A percentile compares a stretch with the other conserved stretches of the same genome.
Conservation (phyloP, 37 sponge, comb jelly and placozoan genomes). For the Beroe forskalii region DNA sequence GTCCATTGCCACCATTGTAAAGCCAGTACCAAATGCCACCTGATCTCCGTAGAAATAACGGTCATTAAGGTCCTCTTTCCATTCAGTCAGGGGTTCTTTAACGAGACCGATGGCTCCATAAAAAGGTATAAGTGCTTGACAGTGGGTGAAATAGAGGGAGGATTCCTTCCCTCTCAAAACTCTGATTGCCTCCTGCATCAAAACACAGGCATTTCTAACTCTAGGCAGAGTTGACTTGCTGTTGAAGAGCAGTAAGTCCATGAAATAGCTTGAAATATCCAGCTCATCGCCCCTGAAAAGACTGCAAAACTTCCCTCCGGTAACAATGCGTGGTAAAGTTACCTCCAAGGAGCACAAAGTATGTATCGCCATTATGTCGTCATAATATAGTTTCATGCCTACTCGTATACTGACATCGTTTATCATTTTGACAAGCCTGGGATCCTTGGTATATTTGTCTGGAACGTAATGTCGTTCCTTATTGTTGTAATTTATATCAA, state of each 20-base stretch:
- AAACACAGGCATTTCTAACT: neutral
- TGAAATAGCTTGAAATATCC: neutral
- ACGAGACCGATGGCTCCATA: neutral
- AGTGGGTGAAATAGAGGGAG: neutral
- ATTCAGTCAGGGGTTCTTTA: neutral
- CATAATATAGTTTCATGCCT: neutral
- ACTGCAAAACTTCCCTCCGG: neutral
- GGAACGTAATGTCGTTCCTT: neutral
- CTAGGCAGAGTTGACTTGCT: neutral
- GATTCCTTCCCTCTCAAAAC: neutral
- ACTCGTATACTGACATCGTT: neutral
- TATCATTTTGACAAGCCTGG: neutral
- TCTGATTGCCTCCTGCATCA: neutral
- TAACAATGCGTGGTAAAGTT: neutral
- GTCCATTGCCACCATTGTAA: neutral
- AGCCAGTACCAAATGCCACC: neutral
- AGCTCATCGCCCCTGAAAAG: neutral
- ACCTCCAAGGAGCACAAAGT: neutral
- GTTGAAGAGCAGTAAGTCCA: neutral
- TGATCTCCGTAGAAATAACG: neutral
- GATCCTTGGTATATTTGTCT: neutral
- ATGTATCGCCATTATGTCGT: neutral
- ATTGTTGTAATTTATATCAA: neutral
- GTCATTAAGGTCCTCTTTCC: neutral
- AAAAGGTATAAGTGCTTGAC: neutral